Percentiles rank a stretch among this genome's conserved stretches.
These are phyloP conservation scores for Leptinotarsa peninsularis DNA, from an alignment of 2,888 invertebrate genomes.

Conservation along the genomic window DNA sequence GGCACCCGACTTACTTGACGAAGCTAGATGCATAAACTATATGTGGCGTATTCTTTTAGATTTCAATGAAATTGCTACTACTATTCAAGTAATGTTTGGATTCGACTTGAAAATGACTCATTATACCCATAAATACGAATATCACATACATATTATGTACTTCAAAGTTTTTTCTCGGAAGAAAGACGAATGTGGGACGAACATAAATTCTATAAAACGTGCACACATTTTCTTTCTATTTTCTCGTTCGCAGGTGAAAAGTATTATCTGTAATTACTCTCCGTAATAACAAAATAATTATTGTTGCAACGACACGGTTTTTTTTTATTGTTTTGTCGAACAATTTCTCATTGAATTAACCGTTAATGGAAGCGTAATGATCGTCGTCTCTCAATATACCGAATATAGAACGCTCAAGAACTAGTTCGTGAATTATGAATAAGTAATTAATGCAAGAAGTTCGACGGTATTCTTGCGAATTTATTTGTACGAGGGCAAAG, in stretches of 20 bases:
- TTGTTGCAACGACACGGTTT: conserved; percentile 3
- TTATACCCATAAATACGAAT: too few species aligned
- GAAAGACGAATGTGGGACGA: too few species aligned
- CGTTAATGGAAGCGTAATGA: conserved; percentile 10
- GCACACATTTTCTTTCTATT: neutral
- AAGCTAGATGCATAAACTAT: too few species aligned
- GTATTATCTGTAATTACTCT: conserved; percentile 4
- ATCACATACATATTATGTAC: too few species aligned
- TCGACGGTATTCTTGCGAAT: neutral
- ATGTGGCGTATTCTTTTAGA: too few species aligned
- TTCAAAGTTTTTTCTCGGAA: too few species aligned
- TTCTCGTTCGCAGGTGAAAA: neutral
- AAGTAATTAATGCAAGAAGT: conserved; percentile 1
- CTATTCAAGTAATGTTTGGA: too few species aligned
- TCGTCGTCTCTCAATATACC: conserved; percentile 1
- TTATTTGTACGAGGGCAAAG: too few species aligned
- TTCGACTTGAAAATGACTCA: too few species aligned
- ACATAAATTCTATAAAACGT: too few species aligned
- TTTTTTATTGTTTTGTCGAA: conserved; percentile 12
- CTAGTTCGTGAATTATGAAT: conserved; percentile 2
- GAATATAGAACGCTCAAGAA: conserved; percentile 20
- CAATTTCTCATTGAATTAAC: conserved; percentile 16
- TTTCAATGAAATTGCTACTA: too few species aligned
- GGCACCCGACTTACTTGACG: too few species aligned
- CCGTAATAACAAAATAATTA: conserved; percentile 7